phyloP scores from a whole-genome alignment of 2,113 vertebrate species.

The Stomatorhinus ivindoensis region DNA sequence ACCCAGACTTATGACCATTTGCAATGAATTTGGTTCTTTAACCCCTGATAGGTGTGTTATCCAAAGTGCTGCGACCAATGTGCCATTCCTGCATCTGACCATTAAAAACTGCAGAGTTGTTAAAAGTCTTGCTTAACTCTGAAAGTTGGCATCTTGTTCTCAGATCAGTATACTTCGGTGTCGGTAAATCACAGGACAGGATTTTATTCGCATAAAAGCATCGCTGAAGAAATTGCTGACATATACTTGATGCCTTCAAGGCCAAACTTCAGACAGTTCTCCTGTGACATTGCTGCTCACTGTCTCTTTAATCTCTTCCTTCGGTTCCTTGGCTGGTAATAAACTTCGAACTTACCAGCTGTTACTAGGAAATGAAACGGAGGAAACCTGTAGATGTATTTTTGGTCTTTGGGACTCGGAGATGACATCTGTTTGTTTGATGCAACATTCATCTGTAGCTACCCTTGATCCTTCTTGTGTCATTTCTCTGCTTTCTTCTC shows the following conservation, averaged over 20 bases:
- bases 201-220: background rate
- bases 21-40: background rate
- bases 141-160: background rate
- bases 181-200: background rate
- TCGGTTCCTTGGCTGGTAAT: background rate
- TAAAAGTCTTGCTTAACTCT: background rate
- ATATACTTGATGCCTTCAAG: background rate
- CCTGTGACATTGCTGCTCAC: background rate
- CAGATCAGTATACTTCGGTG: background rate
- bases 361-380: background rate
- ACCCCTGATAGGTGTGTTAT: background rate
- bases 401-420: background rate
- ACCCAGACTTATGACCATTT: background rate
- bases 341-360: constrained; percentile 3
- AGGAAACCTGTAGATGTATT: background rate
- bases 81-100: background rate
- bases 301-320: background rate
- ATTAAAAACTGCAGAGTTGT: background rate
- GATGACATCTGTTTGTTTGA: background rate
- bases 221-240: background rate
- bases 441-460: constrained; percentile 1
- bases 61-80: background rate
- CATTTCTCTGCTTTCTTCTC: background rate
- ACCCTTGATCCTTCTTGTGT: background rate
- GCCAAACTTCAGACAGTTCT: background rate